A percentile compares a stretch with the other conserved stretches of the same genome.
These are phyloP conservation scores for Papilio polyxenes DNA, from an alignment of 1,140 invertebrate genomes.

Conservation along the genomic window DNA sequence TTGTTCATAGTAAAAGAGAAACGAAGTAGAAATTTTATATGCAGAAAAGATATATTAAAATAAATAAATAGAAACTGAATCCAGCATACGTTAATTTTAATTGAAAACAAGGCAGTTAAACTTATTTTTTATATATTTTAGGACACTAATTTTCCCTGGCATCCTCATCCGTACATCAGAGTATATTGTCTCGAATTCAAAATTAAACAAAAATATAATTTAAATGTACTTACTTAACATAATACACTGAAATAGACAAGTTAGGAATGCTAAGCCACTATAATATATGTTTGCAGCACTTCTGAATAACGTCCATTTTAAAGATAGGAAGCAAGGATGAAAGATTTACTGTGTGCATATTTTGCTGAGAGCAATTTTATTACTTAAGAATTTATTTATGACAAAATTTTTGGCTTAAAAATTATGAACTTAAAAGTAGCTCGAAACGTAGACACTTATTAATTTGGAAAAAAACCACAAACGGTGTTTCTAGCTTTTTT, in stretches of 20 bases:
- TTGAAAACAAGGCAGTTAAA: not conserved
- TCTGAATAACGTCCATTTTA: constrained; percentile 29
- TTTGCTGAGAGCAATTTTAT: constrained; percentile 8
- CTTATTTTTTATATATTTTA: too few species aligned
- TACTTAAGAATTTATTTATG: not conserved
- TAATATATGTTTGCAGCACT: constrained; percentile 27
- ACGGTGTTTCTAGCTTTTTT: not conserved
- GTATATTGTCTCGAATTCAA: not conserved
- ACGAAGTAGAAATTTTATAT: not conserved
- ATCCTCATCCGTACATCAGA: not conserved
- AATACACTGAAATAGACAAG: constrained; percentile 7
- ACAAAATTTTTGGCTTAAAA: not conserved
- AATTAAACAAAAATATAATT: not conserved
- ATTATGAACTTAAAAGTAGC: not conserved
- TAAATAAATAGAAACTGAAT: too few species aligned
- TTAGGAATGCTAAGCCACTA: constrained; percentile 12
- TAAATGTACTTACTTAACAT: not conserved
- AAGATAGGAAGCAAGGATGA: constrained; percentile 23
- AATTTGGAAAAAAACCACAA: not conserved
- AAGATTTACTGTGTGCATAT: constrained; percentile 5
- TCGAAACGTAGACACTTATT: not conserved
- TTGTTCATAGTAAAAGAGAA: constrained; percentile 2
- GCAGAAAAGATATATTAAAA: too few species aligned
- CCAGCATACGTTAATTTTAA: too few species aligned
- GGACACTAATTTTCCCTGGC: not conserved